phyloP scores from a whole-genome alignment of 2,888 invertebrate genomes.

The Rotaria macrura region DNA sequence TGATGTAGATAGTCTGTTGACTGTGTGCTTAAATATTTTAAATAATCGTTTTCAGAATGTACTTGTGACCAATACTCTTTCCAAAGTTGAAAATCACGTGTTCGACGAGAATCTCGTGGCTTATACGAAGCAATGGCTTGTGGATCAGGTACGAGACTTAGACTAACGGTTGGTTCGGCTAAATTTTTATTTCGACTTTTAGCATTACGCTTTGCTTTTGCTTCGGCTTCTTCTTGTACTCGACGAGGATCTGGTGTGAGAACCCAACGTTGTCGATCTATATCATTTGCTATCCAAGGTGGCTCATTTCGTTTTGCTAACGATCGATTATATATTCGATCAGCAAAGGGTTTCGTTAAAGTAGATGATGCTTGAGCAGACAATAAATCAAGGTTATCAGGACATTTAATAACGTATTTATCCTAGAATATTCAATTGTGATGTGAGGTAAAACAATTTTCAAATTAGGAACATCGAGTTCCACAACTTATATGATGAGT shows the following conservation, averaged over 20 bases:
- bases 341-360: background rate
- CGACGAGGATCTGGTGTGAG: background rate
- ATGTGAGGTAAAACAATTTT: no score
- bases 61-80: conserved; percentile 48
- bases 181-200: background rate
- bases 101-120: conserved; percentile 24
- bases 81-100: conserved; percentile 38
- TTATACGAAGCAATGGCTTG: conserved; percentile 28
- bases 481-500: no score
- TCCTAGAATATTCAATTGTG: no score
- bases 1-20: conserved; percentile 48
- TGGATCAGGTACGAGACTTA: conserved; percentile 23
- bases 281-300: background rate
- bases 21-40: conserved; percentile 48
- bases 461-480: no score
- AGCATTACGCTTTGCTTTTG: background rate
- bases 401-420: background rate
- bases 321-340: background rate
- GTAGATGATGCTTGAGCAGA: background rate
- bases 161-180: background rate
- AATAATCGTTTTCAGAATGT: conserved; percentile 47
- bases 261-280: background rate
- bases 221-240: background rate
- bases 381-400: background rate
- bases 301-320: background rate